Evolutionary conservation across 1,140 invertebrate genomes (phyloP), one percentile per base, ranked within the genome.

Genomic region (Metopolophium dirhodum): DNA sequence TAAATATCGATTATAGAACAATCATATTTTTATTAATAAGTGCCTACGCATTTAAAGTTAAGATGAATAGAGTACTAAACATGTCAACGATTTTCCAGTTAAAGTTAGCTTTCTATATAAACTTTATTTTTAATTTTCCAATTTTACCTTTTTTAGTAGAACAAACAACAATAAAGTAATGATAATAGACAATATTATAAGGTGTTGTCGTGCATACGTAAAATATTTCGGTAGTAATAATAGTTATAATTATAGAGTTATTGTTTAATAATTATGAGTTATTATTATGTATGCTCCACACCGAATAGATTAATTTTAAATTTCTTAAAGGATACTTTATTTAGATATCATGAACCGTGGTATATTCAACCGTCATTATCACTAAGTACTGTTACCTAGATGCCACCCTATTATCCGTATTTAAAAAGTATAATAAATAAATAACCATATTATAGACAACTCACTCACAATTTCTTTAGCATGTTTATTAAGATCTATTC

Each of bases 401-500:
- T 23, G 9, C 45, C 20, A 86, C 91, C 91, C 91, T 85, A 93
- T 93, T 93, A 93, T 93, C 91, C 91, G 7, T 41, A 26, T 26
- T 35, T 91, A 77, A 91, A 91, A 30, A 68, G 30, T 77, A 68
- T 47, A 68, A 47, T 77, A 91, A 91, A n/a, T 90, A 77, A 68
- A 77, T 91, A 91, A n/a, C 45, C 61, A n/a, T 77, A 77, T 77
- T 45, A 68, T 91, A 91, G n/a, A 30, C 41, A 91, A 91, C 90
- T 57, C 91, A 93, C 91, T 93, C 91, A 93, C 91, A 86, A 93
- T 93, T 85, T 93, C 49, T 57, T 93, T 93, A 93, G 91, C 91
- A 49, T 93, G 91, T 93, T 93, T 93, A 93, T 37, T 93, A 41
- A 93, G 91, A 93, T 93, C 91, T 86, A 93, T 93, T 93, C 91